phyloP scores from a whole-genome alignment of 2,888 invertebrate species.

The Eurytoma californica region DNA sequence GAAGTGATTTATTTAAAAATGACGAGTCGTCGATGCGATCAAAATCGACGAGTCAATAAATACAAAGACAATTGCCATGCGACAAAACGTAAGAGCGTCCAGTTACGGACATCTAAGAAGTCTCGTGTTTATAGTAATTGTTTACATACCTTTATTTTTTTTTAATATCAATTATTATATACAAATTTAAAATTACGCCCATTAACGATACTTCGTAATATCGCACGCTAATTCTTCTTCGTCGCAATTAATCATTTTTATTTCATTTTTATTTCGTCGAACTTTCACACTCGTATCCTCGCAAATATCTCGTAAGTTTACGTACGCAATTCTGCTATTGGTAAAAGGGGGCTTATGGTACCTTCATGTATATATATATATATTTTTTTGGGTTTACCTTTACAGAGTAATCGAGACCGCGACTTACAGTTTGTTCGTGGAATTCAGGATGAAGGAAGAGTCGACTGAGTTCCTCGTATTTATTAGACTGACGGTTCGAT shows the following conservation, averaged over 20 bases:
- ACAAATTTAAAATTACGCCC: conserved; percentile 71
- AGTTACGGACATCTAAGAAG: conserved; percentile 44
- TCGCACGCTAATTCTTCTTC: conserved; percentile 38
- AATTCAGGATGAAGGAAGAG: no score
- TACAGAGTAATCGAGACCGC: conserved; percentile 28
- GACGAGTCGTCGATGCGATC: conserved; percentile 4
- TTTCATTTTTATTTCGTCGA: conserved; percentile 34
- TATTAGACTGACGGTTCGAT: no score
- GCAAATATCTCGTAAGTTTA: not conserved
- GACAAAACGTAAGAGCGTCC: conserved; percentile 14
- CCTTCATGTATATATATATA: conserved; percentile 3
- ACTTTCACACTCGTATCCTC: conserved; percentile 30
- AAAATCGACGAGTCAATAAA: conserved; percentile 1
- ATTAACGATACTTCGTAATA: conserved; percentile 54
- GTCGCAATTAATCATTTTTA: conserved; percentile 22
- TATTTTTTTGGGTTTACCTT: conserved; percentile 16
- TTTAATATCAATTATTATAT: conserved; percentile 72
- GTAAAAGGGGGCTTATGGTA: conserved; percentile 14
- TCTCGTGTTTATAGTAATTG: conserved; percentile 63
- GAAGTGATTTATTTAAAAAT: not conserved
- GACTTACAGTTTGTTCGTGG: no score
- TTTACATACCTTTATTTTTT: conserved; percentile 71
- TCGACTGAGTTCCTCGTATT: no score
- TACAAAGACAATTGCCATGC: not conserved
- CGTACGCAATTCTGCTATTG: conserved; percentile 17